Conservation (phyloP, 2,888 invertebrate genomes). For the Allygus modestus region DNA sequence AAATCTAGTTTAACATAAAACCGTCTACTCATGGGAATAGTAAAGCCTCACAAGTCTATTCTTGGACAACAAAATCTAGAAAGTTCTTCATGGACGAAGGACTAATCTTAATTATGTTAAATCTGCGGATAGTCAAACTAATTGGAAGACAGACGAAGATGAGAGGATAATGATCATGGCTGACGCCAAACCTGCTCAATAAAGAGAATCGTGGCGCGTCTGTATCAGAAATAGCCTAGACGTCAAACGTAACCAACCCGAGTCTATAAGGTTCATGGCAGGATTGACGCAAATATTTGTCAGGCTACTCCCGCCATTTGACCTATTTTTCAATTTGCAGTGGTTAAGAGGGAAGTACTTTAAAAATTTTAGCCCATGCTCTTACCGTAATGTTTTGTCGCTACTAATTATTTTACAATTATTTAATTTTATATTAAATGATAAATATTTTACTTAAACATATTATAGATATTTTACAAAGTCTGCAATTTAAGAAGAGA, state of each 20-base stretch:
- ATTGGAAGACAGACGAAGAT: neutral
- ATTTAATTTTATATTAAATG: no score
- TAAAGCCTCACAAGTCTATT: no score
- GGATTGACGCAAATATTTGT: constrained; percentile 3
- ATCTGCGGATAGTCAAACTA: neutral
- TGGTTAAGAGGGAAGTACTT: no score
- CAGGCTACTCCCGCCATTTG: neutral
- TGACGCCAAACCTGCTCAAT: constrained; percentile 20
- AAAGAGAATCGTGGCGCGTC: constrained; percentile 4
- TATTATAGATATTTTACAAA: no score
- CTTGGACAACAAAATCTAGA: no score
- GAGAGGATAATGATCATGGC: neutral
- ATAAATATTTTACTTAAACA: no score
- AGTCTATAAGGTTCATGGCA: neutral
- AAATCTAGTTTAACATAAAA: no score
- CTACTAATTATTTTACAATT: no score
- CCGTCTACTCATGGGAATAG: no score
- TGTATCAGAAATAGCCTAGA: neutral
- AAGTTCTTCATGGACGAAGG: no score
- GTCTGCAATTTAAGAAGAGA: no score
- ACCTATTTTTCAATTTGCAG: neutral
- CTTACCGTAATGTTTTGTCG: no score
- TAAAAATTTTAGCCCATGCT: neutral
- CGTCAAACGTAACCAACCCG: constrained; percentile 1
- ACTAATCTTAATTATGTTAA: neutral